phyloP scores from a whole-genome alignment of 2,888 invertebrate species.

The Scaptodrosophila latifasciaeformis region DNA sequence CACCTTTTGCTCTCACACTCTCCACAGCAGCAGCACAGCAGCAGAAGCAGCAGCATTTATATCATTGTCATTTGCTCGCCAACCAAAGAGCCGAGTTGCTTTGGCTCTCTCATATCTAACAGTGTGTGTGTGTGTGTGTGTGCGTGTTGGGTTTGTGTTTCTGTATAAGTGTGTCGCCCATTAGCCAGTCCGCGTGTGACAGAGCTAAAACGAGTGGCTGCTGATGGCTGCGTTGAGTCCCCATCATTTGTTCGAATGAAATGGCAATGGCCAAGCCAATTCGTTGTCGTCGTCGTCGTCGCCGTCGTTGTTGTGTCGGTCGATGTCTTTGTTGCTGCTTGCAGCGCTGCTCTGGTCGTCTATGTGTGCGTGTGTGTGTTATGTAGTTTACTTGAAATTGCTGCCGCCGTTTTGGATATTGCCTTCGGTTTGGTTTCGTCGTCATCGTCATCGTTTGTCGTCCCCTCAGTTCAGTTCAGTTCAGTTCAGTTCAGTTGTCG shows the following conservation, averaged over 20 bases:
- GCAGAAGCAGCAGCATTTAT: no score
- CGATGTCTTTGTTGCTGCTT: slow-evolving; percentile 13
- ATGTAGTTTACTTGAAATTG: slow-evolving; percentile 38
- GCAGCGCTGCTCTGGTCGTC: slow-evolving; percentile 28
- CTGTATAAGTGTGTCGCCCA: slow-evolving; percentile 39
- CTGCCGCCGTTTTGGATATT: slow-evolving; percentile 39
- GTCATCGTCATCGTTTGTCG: no score
- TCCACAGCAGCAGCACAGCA: slow-evolving; percentile 9
- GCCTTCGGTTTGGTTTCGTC: no score
- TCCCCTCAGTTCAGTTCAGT: no score
- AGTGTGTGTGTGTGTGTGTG: slow-evolving; percentile 20
- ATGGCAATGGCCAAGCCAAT: slow-evolving; percentile 59
- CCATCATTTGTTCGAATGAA: slow-evolving; percentile 53
- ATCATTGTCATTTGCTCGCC: slow-evolving; percentile 51
- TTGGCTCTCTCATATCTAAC: slow-evolving; percentile 27
- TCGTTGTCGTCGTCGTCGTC: slow-evolving; percentile 47
- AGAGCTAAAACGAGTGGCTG: slow-evolving; percentile 63
- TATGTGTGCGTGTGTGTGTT: slow-evolving; percentile 16
- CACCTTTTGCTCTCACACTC: slow-evolving; percentile 31
- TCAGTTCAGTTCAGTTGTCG: no score
- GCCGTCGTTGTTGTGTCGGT: slow-evolving; percentile 19
- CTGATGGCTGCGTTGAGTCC: slow-evolving; percentile 25
- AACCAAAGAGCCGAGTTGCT: slow-evolving; percentile 44
- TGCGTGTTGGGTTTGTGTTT: slow-evolving; percentile 33
- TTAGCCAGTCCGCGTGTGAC: slow-evolving; percentile 66